A percentile compares a stretch with the other conserved stretches of the same genome.
These are phyloP conservation scores for Delphinapterus leucas DNA, from an alignment of 2,113 vertebrate species.

Conservation along the genomic window DNA sequence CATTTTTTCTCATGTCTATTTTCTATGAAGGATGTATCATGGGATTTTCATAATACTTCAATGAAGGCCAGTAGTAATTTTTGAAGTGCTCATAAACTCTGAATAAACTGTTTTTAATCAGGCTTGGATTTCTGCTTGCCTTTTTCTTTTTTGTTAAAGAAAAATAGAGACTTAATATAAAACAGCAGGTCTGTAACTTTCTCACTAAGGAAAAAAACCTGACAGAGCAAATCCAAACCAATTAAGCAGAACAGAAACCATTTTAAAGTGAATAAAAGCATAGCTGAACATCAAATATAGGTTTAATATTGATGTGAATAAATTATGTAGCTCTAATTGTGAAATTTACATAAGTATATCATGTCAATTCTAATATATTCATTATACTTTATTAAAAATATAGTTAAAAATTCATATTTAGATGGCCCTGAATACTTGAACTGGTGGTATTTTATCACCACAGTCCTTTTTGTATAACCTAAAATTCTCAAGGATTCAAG, in stretches of 20 bases:
- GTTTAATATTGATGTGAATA: slow-evolving; percentile 80
- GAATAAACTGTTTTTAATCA: slow-evolving; percentile 53
- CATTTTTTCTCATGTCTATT: slow-evolving; percentile 17
- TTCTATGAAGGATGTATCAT: slow-evolving; percentile 45
- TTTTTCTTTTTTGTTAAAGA: slow-evolving; percentile 71
- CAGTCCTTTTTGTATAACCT: slow-evolving; percentile 52
- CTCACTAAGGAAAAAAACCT: slow-evolving; percentile 38
- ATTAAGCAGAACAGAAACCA: slow-evolving; percentile 71
- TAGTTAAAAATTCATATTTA: slow-evolving; percentile 80
- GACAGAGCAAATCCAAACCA: slow-evolving; percentile 71
- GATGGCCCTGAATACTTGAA: slow-evolving; percentile 59
- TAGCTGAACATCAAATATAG: slow-evolving; percentile 72
- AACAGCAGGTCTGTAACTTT: slow-evolving; percentile 69
- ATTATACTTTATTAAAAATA: slow-evolving; percentile 89
- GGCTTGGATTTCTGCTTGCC: slow-evolving; percentile 67
- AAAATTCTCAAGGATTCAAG: slow-evolving; percentile 51
- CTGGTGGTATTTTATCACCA: slow-evolving; percentile 53
- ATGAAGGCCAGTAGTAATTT: slow-evolving; percentile 51
- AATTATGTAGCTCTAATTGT: slow-evolving; percentile 84
- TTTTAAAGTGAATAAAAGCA: slow-evolving; percentile 78
- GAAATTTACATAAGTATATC: slow-evolving; percentile 86
- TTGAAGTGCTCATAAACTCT: slow-evolving; percentile 61
- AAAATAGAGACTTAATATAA: slow-evolving; percentile 56
- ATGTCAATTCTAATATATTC: slow-evolving; percentile 80
- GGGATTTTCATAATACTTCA: slow-evolving; percentile 55